phyloP scores from a whole-genome alignment of 2,797 vertebrate species.

The Phalanger gymnotis region DNA sequence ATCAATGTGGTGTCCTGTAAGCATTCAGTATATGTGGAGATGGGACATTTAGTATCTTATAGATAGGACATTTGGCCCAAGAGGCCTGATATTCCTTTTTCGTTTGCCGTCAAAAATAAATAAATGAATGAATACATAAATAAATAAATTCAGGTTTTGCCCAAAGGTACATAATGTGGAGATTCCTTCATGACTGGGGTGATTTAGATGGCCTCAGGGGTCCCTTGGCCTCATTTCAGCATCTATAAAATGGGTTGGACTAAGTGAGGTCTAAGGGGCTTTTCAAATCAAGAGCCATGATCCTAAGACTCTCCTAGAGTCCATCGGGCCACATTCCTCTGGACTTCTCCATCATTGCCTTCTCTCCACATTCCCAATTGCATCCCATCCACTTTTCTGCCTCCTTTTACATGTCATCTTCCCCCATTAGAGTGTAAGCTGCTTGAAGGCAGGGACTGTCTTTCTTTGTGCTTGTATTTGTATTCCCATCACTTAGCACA shows the following conservation, averaged over 20 bases:
- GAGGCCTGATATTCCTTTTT: neutral
- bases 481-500: neutral
- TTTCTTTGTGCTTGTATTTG: neutral
- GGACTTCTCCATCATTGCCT: neutral
- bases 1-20: neutral
- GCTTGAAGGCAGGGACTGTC: neutral
- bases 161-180: neutral
- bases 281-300: neutral
- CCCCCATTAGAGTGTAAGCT: neutral
- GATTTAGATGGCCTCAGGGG: neutral
- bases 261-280: neutral
- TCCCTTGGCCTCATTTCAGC: neutral
- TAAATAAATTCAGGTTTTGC: too few relatives aligned
- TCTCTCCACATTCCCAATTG: neutral
- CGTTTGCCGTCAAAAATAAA: neutral
- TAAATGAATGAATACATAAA: rapidly evolving
- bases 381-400: neutral
- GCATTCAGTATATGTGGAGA: neutral
- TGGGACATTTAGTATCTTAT: neutral
- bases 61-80: neutral
- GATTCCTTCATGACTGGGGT: neutral
- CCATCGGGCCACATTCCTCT: neutral
- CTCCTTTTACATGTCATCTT: neutral
- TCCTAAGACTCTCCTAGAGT: neutral
- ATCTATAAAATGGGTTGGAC: neutral